These are phyloP conservation scores for Xylota segnis DNA, from an alignment of 2,888 invertebrate genomes.

Conservation along the genomic window DNA sequence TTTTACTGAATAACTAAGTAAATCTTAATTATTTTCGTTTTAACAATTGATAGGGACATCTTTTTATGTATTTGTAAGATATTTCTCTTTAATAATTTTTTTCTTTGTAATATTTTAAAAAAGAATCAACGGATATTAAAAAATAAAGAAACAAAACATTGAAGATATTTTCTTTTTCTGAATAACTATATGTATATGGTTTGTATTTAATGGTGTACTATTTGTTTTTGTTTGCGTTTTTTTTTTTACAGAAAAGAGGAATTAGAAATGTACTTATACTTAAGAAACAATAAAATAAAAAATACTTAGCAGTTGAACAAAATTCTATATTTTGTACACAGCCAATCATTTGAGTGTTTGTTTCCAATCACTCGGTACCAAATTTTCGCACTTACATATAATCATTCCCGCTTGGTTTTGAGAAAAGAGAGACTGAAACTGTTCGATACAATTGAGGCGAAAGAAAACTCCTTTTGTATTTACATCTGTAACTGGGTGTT, in stretches of 20 bases:
- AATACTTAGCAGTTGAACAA: conserved; percentile 40
- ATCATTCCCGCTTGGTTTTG: conserved; percentile 13
- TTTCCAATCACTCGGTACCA: conserved; percentile 44
- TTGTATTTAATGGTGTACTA: conserved; percentile 63
- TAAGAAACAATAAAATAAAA: conserved; percentile 7
- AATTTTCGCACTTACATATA: conserved; percentile 2
- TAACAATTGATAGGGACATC: conserved; percentile 69
- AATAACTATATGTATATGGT: conserved; percentile 49
- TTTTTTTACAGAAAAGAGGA: conserved; percentile 10
- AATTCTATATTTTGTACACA: conserved; percentile 70
- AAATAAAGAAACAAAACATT: conserved; percentile 61
- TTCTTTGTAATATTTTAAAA: conserved; percentile 40
- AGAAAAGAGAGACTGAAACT: background rate
- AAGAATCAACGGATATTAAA: conserved; percentile 70
- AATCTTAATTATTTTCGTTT: conserved; percentile 50
- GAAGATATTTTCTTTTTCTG: conserved; percentile 33
- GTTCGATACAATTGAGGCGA: background rate
- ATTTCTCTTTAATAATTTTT: conserved; percentile 29
- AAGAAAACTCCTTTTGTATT: conserved; percentile 5
- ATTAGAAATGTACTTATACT: conserved; percentile 1
- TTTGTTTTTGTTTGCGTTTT: background rate
- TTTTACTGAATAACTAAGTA: conserved; percentile 66
- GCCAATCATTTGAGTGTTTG: conserved; percentile 66
- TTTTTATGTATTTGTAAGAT: conserved; percentile 22
- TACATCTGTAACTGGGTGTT: conserved; percentile 12